Conservation (phyloP, 2,797 vertebrate species). For the Mormyrus hasselquistii region DNA sequence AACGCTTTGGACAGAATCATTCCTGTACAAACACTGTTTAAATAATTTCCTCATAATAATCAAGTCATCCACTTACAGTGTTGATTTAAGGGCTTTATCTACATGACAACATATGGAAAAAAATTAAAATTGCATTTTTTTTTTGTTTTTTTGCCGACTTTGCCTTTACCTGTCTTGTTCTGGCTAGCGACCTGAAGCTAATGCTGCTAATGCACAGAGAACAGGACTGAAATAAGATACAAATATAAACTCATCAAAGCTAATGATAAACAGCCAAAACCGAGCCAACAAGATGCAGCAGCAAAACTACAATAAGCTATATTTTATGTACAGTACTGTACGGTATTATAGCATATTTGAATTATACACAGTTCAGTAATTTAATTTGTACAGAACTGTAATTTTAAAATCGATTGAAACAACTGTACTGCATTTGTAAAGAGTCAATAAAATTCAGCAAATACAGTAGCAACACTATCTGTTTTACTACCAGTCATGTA, state of each 20-base stretch:
- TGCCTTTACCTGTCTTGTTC: not conserved
- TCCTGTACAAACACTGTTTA: not conserved
- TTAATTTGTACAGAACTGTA: not conserved
- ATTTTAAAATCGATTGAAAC: not conserved
- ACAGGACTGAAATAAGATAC: not conserved
- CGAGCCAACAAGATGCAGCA: not conserved
- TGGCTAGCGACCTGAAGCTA: not conserved
- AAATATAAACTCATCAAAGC: not conserved
- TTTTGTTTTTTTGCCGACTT: not conserved
- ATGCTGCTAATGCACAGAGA: not conserved
- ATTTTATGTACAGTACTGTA: not conserved
- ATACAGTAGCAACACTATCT: not conserved
- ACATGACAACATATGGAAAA: too few relatives aligned
- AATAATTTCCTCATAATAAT: not conserved
- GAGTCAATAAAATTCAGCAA: not conserved
- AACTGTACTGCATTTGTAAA: not conserved
- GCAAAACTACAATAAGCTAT: not conserved
- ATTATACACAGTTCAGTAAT: not conserved
- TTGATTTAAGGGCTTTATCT: too few relatives aligned
- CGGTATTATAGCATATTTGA: not conserved
- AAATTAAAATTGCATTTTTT: not conserved
- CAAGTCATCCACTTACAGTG: too few relatives aligned
- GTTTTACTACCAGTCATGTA: not conserved
- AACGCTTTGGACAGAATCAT: not conserved
- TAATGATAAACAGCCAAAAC: not conserved